Evolutionary conservation across 2,888 invertebrate species (phyloP), one percentile per base, ranked within the genome.

Genomic region (Epinotia ramella): DNA sequence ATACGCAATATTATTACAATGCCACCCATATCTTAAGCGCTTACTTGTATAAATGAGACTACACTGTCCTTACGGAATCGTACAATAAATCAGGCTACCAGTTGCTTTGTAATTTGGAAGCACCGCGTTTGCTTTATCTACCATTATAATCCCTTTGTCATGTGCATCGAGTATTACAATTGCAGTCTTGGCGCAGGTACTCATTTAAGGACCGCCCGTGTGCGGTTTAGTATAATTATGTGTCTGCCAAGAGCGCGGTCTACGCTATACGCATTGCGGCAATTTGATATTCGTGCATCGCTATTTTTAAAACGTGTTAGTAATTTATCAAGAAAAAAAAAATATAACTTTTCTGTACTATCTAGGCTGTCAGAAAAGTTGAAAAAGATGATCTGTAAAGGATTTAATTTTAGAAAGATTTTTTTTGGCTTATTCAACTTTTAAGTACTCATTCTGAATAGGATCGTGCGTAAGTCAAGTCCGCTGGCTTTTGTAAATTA

Each of bases 151-250:
- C 40, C 53, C 53, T 66, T 71, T 71, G 75, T 70, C 66, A 60
- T 71, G 60, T 71, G 65, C 65, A 44, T 64, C 60, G 60, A 28
- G 40, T 44, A 40, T 40, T 40, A 71, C 75, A 71, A 75, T 71
- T 71, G 75, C 75, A 65, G 63, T 16, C 56, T 40, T 53, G 28
- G 49, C 33, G 59, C 70, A 75, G 70, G 75, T 75, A 75, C 44
- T 75, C 66, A 71, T 75, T 75, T 71, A 75, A 66, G 66, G 60
- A 66, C 75, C 70, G 66, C 67, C 73, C 28, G 73, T 64, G 66
- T 64, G 66, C 49, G 59, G 70, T 66, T 69, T 44, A 13, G 18
- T 56, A 60, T 75, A 75, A 75, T 75, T 71, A 75, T 66, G 46
- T 57, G 49, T 73, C 66, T 66, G 60, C 66, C 46, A 66, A 57